A percentile compares a stretch with the other conserved stretches of the same genome.
These are phyloP conservation scores for Tetranychus piercei DNA, from an alignment of 2,888 invertebrate genomes.

Conservation along the genomic window DNA sequence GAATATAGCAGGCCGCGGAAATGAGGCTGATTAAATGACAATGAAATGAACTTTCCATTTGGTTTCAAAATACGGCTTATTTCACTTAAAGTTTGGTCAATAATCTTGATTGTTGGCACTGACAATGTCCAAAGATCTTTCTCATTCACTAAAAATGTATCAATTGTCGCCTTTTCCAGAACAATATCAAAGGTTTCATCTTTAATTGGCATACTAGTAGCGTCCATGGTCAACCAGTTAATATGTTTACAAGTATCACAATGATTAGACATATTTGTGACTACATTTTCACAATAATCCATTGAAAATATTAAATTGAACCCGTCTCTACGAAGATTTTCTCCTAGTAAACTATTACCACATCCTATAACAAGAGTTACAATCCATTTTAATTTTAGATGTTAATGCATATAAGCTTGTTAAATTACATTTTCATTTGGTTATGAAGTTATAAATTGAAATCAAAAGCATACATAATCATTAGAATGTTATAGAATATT, in stretches of 20 bases:
- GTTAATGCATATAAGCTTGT: too few species aligned
- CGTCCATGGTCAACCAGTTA: constrained; percentile 36
- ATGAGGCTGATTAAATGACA: constrained; percentile 37
- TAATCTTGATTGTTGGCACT: constrained; percentile 26
- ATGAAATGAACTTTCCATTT: constrained; percentile 31
- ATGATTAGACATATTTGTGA: constrained; percentile 31
- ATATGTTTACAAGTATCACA: constrained; percentile 30
- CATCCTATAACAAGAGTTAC: constrained; percentile 32
- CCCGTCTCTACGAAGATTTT: constrained; percentile 34
- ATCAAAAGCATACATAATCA: background rate
- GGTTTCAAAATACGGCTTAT: constrained; percentile 30
- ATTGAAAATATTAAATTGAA: constrained; percentile 34
- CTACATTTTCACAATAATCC: constrained; percentile 35
- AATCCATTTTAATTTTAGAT: constrained; percentile 2
- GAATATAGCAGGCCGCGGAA: constrained; percentile 32
- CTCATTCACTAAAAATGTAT: constrained; percentile 35
- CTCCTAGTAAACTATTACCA: constrained; percentile 35
- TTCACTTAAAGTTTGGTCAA: constrained; percentile 30
- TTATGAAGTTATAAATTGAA: too few species aligned
- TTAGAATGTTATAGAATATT: background rate
- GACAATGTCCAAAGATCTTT: constrained; percentile 33
- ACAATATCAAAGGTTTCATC: constrained; percentile 34
- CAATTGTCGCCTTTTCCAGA: constrained; percentile 37
- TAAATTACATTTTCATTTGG: too few species aligned
- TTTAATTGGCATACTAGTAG: constrained; percentile 29